A percentile compares a stretch with the other conserved stretches of the same genome.
phyloP scores from a whole-genome alignment of 2,888 invertebrate genomes.

The Brenthis daphne region DNA sequence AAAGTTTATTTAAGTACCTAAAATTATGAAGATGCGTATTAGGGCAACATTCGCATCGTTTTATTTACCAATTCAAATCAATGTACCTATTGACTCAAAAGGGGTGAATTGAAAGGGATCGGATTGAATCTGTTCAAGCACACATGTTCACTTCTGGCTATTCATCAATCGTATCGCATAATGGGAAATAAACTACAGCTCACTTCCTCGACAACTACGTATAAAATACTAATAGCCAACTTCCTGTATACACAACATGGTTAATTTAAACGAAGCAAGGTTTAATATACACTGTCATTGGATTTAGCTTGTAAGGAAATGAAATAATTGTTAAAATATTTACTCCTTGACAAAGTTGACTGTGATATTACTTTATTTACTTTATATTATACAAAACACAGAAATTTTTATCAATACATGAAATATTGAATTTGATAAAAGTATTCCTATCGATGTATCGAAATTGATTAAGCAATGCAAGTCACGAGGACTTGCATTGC shows the following conservation, averaged over 20 bases:
- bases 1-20: neutral
- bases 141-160: constrained; percentile 62
- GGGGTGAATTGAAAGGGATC: constrained; percentile 39
- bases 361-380: too few species aligned
- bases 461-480: too few species aligned
- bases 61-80: constrained; percentile 76
- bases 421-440: constrained; percentile 11
- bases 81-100: constrained; percentile 64
- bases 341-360: too few species aligned
- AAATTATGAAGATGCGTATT: constrained; percentile 8
- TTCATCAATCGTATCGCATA: constrained; percentile 75
- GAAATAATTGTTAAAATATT: too few species aligned
- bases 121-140: constrained; percentile 40
- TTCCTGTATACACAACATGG: constrained; percentile 35
- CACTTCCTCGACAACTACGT: constrained; percentile 59
- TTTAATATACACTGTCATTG: constrained; percentile 21
- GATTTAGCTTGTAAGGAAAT: constrained; percentile 17
- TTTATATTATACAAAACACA: too few species aligned
- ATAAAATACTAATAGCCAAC: constrained; percentile 41
- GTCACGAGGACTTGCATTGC: neutral
- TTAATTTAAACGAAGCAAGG: constrained; percentile 21
- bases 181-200: constrained; percentile 67
- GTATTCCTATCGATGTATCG: neutral
- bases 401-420: neutral
- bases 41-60: constrained; percentile 41